Evolutionary conservation across 2,113 vertebrate genomes (phyloP).

Genomic region (Tympanuchus pallidicinctus): DNA sequence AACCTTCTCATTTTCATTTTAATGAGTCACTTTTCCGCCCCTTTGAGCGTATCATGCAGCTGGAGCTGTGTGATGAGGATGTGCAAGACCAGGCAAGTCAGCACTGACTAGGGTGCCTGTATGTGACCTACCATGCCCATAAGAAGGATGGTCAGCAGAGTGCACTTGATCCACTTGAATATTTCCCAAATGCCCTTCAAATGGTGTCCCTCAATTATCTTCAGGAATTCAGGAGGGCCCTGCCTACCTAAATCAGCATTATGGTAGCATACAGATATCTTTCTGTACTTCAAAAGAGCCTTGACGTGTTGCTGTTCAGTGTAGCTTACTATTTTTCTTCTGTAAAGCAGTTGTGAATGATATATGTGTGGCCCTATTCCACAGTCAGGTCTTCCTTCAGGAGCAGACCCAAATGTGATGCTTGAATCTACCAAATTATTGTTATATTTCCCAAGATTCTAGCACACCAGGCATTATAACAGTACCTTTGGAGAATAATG

Average conservation of each 20-base stretch:
- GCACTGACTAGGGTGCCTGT: not conserved
- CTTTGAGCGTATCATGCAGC: constrained; percentile 97
- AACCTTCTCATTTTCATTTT: constrained; percentile 94
- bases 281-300: not conserved
- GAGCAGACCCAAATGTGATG: not conserved
- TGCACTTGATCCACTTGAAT: not conserved
- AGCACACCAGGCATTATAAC: not conserved
- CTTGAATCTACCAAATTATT: not conserved
- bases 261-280: not conserved
- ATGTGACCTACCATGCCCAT: not conserved
- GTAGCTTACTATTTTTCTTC: not conserved
- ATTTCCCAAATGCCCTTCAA: not conserved
- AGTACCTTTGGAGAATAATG: not conserved
- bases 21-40: constrained; percentile 95
- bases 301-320: not conserved
- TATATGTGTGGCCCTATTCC: not conserved
- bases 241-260: not conserved
- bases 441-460: not conserved
- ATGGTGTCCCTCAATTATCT: not conserved
- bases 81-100: constrained; percentile 94
- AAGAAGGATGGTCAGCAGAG: not conserved
- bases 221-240: not conserved
- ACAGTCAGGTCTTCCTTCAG: not conserved
- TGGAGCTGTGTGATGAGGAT: constrained; percentile 96
- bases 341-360: no score